Conservation (phyloP, 2,797 vertebrate species). For the Poeciliopsis infans region DNA sequence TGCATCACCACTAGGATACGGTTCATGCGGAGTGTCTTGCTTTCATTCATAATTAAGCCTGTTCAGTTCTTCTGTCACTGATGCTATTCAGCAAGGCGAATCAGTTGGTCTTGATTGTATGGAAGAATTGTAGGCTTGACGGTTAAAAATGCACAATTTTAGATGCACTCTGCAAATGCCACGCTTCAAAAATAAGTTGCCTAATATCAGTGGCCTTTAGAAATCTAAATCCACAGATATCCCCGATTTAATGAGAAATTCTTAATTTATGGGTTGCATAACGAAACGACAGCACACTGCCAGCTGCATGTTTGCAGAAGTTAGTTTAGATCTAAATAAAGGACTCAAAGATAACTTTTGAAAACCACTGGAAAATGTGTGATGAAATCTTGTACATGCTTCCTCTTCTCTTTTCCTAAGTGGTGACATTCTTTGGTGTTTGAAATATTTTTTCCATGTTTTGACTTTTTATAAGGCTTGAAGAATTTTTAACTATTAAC, state of each 20-base stretch:
- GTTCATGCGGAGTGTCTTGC: slow-evolving; percentile 70
- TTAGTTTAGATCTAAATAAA: background rate
- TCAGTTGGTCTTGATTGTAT: slow-evolving; percentile 15
- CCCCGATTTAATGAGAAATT: background rate
- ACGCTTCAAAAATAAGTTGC: background rate
- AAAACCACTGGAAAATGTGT: background rate
- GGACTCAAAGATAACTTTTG: background rate
- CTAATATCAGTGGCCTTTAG: background rate
- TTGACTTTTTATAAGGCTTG: too few species aligned
- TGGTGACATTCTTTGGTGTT: background rate
- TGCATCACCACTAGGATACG: slow-evolving; percentile 53
- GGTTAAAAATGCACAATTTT: slow-evolving; percentile 1
- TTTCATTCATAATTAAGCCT: slow-evolving; percentile 76
- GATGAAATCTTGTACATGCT: background rate
- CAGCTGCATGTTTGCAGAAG: background rate
- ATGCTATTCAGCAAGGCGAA: slow-evolving; percentile 24
- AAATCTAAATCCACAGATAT: background rate
- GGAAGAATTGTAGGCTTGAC: slow-evolving; percentile 4
- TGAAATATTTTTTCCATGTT: background rate
- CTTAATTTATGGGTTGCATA: background rate
- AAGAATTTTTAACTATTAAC: background rate
- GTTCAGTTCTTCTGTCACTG: slow-evolving; percentile 27
- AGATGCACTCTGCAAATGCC: background rate
- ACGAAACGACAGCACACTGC: background rate
- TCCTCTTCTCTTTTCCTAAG: background rate